phyloP scores from a whole-genome alignment of 23 tunicate species.

The Oikopleura dioica region DNA sequence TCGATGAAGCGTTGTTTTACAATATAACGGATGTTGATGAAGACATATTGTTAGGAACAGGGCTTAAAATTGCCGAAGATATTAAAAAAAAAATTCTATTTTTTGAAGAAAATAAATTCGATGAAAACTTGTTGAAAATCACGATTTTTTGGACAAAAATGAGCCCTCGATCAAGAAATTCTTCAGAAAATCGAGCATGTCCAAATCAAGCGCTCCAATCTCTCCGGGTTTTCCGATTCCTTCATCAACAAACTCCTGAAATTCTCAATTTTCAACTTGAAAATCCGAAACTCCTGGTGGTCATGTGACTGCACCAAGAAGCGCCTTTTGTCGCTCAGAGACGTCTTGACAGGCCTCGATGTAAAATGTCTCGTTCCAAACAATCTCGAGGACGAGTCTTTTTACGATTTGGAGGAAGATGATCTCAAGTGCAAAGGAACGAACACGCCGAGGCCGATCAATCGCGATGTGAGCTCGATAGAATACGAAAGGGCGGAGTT shows the following conservation, averaged over 20 bases:
- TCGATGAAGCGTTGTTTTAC: not conserved
- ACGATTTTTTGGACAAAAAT: no score
- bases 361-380: not conserved
- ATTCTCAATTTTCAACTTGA: not conserved
- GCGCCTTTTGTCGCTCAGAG: not conserved
- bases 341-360: not conserved
- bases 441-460: not conserved
- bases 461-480: not conserved
- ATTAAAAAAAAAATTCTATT: not conserved
- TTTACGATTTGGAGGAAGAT: no score
- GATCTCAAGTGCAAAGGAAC: no score
- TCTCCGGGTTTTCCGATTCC: not conserved
- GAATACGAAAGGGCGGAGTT: not conserved
- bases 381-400: not conserved
- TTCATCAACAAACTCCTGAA: not conserved
- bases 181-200: not conserved
- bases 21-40: not conserved
- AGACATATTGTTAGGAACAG: not conserved
- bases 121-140: no score
- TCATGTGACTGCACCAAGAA: not conserved
- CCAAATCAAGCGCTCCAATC: not conserved
- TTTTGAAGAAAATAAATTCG: not conserved
- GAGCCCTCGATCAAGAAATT: no score
- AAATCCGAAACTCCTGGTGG: not conserved
- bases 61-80: not conserved